These are phyloP conservation scores for Hipparchia semele DNA, from an alignment of 2,888 invertebrate species.

Conservation along the genomic window DNA sequence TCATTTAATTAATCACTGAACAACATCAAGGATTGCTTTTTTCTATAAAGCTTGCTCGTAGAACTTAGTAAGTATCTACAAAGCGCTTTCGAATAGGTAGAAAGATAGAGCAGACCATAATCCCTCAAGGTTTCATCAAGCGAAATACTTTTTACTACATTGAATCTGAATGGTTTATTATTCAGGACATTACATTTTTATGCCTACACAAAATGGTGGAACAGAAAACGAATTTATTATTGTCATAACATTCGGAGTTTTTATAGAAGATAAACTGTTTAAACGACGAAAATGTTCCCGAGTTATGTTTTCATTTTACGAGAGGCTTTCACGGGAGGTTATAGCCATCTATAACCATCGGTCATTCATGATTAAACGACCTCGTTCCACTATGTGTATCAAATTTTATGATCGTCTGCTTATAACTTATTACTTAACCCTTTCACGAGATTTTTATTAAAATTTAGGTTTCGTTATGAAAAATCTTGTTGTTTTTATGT, in stretches of 20 bases:
- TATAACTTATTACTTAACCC: constrained; percentile 19
- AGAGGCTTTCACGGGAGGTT: constrained; percentile 45
- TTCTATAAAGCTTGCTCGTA: too few species aligned
- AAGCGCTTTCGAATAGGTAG: too few species aligned
- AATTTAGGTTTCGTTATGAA: not conserved
- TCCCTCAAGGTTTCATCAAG: constrained; percentile 40
- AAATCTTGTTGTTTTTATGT: too few species aligned
- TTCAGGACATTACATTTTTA: constrained; percentile 56
- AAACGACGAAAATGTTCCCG: constrained; percentile 51
- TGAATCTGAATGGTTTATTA: constrained; percentile 51
- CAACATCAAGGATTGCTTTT: too few species aligned
- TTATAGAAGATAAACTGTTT: constrained; percentile 61
- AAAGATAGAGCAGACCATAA: constrained; percentile 11
- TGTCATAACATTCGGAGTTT: constrained; percentile 58
- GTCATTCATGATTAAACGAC: constrained; percentile 39
- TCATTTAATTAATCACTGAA: too few species aligned
- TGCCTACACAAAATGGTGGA: constrained; percentile 48
- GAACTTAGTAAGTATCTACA: too few species aligned
- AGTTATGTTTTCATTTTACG: constrained; percentile 47
- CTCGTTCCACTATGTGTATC: constrained; percentile 35
- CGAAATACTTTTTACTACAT: constrained; percentile 43
- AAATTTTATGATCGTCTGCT: constrained; percentile 33
- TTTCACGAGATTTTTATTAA: not conserved
- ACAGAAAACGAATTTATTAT: constrained; percentile 56
- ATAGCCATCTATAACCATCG: constrained; percentile 37